Conservation (phyloP, 1,140 invertebrate species). For the Neodiprion fabricii region DNA sequence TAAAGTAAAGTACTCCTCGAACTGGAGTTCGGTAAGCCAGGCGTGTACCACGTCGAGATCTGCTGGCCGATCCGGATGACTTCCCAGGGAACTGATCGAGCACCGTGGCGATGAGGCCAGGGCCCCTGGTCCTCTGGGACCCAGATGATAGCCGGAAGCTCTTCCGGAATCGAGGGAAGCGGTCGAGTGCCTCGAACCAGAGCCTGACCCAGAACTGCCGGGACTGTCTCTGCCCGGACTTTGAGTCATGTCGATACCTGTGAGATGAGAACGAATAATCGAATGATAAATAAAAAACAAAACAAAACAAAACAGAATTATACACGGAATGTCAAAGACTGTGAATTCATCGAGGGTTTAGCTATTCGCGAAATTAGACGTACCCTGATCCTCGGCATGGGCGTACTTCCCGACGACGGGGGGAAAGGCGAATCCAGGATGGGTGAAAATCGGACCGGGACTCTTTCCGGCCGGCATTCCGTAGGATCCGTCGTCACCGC, state of each 20-base stretch:
- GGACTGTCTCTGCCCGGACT: conserved; percentile 89
- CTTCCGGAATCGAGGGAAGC: conserved; percentile 92
- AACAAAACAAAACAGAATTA: conserved; percentile 10
- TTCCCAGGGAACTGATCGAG: conserved; percentile 78
- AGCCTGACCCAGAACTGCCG: conserved; percentile 87
- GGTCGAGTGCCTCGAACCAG: conserved; percentile 87
- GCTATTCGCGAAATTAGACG: neutral
- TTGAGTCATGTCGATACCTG: conserved; percentile 73
- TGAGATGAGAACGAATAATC: neutral
- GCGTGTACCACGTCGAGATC: conserved; percentile 88
- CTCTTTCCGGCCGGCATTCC: conserved; percentile 63
- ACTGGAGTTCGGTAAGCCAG: conserved; percentile 94
- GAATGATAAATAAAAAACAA: neutral
- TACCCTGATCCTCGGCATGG: conserved; percentile 69
- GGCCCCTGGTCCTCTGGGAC: conserved; percentile 58
- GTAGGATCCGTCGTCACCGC: conserved; percentile 52
- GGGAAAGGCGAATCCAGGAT: conserved; percentile 65
- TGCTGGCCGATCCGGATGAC: conserved; percentile 67
- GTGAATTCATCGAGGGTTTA: neutral
- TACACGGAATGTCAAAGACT: neutral
- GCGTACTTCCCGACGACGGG: conserved; percentile 58
- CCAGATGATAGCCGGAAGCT: conserved; percentile 75
- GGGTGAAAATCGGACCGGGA: conserved; percentile 63
- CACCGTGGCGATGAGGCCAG: conserved; percentile 66
- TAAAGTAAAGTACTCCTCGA: conserved; percentile 94